phyloP scores from a whole-genome alignment of 2,797 vertebrate species.

The Hyperoplus immaculatus region DNA sequence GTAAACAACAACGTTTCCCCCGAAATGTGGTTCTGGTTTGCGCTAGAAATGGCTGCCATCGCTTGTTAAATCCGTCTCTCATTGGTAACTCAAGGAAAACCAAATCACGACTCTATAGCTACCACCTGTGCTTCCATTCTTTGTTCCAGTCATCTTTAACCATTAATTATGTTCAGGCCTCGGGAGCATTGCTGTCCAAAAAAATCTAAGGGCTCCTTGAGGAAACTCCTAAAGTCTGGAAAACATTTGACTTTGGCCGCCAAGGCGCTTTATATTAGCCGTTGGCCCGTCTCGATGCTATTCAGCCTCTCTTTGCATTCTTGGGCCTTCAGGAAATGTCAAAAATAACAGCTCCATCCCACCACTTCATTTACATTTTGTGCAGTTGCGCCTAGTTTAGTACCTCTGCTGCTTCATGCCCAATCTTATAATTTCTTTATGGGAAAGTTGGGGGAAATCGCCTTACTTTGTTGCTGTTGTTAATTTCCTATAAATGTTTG shows the following conservation, averaged over 20 bases:
- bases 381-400: constrained; percentile 19
- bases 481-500: not conserved
- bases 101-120: constrained; percentile 69
- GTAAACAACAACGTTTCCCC: constrained; percentile 40
- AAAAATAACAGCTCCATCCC: constrained; percentile 65
- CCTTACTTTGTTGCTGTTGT: not conserved
- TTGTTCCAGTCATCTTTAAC: constrained; percentile 68
- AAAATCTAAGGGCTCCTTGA: constrained; percentile 43
- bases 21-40: constrained; percentile 63
- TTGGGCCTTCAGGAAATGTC: constrained; percentile 68
- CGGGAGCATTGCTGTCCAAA: constrained; percentile 57
- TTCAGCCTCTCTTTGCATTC: constrained; percentile 64
- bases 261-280: constrained; percentile 59
- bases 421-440: not conserved
- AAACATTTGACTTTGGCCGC: constrained; percentile 78
- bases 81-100: constrained; percentile 40
- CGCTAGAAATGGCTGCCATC: constrained; percentile 51
- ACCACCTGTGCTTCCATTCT: constrained; percentile 80
- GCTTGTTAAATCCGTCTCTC: constrained; percentile 50
- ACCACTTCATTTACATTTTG: constrained; percentile 55
- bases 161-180: constrained; percentile 76
- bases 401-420: not conserved
- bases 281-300: constrained; percentile 37
- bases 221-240: constrained; percentile 75
- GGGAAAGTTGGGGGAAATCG: not conserved